Conservation (phyloP, 1,140 invertebrate genomes). For the Solenopsis fugax region DNA sequence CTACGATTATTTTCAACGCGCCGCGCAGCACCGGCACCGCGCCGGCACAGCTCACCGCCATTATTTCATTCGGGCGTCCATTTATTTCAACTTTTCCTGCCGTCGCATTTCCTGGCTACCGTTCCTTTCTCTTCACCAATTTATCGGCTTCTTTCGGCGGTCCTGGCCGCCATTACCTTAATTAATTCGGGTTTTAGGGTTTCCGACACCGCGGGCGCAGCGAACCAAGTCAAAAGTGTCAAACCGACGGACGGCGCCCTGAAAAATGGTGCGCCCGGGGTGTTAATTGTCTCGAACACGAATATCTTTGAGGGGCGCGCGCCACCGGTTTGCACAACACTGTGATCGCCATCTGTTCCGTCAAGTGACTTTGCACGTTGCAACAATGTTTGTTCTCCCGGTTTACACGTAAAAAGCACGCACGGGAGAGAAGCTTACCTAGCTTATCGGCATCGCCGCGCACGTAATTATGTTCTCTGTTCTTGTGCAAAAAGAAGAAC, state of each 20-base stretch:
- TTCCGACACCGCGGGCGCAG: slow-evolving; percentile 39
- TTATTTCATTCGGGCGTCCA: slow-evolving; percentile 45
- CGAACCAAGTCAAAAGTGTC: slow-evolving; percentile 64
- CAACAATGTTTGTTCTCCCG: slow-evolving; percentile 72
- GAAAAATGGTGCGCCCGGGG: slow-evolving; percentile 73
- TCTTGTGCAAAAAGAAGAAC: neutral
- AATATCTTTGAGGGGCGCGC: slow-evolving; percentile 56
- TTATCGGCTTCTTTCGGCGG: slow-evolving; percentile 52
- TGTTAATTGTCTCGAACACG: slow-evolving; percentile 78
- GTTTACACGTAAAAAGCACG: slow-evolving; percentile 61
- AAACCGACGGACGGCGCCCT: slow-evolving; percentile 69
- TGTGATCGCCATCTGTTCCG: slow-evolving; percentile 74
- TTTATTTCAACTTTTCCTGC: slow-evolving; percentile 68
- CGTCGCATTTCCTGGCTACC: slow-evolving; percentile 61
- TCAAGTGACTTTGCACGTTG: slow-evolving; percentile 73
- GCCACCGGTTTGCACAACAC: slow-evolving; percentile 73
- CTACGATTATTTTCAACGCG: slow-evolving; percentile 71
- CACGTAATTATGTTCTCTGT: slow-evolving; percentile 29
- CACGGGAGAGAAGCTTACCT: slow-evolving; percentile 28
- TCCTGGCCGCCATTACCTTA: slow-evolving; percentile 70
- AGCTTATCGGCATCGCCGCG: slow-evolving; percentile 36
- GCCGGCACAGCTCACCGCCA: slow-evolving; percentile 40
- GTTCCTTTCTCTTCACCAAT: slow-evolving; percentile 56
- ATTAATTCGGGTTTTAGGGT: slow-evolving; percentile 72
- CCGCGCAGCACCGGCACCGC: neutral